phyloP scores from a whole-genome alignment of 2,888 invertebrate genomes.

The Drosophila paranaensis region DNA sequence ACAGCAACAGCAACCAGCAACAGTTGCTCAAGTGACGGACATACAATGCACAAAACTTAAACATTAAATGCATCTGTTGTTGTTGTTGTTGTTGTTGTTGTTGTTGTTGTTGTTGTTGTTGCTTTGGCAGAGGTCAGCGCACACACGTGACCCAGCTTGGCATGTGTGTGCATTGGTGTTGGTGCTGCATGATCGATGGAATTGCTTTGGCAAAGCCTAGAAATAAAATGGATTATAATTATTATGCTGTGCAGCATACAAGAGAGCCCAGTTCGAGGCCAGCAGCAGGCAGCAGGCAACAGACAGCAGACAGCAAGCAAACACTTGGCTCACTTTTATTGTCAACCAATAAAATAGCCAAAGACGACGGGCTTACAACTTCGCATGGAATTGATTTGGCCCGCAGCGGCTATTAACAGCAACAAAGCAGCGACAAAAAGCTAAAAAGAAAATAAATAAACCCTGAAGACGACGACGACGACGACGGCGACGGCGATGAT shows the following conservation, averaged over 20 bases:
- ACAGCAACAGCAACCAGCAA: constrained; percentile 24
- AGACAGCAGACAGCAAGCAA: constrained; percentile 7
- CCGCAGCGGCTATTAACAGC: constrained; percentile 74
- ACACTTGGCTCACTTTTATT: constrained; percentile 73
- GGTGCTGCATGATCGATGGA: constrained; percentile 69
- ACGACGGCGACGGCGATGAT: constrained; percentile 5
- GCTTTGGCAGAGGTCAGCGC: constrained; percentile 76
- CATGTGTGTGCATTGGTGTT: background rate
- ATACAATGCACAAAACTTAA: constrained; percentile 63
- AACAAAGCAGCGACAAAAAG: constrained; percentile 58
- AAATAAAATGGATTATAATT: constrained; percentile 78
- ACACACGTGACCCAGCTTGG: constrained; percentile 76
- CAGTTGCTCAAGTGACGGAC: constrained; percentile 63
- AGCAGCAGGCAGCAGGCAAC: background rate
- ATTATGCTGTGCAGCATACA: constrained; percentile 58
- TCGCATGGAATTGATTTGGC: constrained; percentile 75
- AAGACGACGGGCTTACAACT: constrained; percentile 62
- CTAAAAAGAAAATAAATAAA: constrained; percentile 19
- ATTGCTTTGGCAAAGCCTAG: constrained; percentile 65
- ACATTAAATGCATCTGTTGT: constrained; percentile 32
- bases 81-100: constrained; percentile 29
- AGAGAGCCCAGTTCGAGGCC: constrained; percentile 16
- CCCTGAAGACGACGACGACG: constrained; percentile 20
- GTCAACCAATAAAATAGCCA: constrained; percentile 76
- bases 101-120: constrained; percentile 22